A percentile compares a stretch with the other conserved stretches of the same genome.
These are phyloP conservation scores for Helarctos malayanus DNA, from an alignment of 2,797 vertebrate species.

Conservation along the genomic window DNA sequence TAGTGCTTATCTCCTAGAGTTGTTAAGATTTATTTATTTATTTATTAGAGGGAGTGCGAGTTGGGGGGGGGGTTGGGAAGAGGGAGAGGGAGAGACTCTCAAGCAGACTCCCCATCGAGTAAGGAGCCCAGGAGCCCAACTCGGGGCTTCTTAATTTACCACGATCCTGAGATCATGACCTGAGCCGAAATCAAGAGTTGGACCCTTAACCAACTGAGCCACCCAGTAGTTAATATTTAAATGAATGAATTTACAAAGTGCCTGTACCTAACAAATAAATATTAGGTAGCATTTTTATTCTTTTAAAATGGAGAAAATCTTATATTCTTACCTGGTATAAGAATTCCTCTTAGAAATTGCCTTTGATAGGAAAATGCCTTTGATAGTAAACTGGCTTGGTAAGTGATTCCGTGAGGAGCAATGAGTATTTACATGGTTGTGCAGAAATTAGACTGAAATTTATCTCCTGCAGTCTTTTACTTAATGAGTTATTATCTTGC, in stretches of 20 bases:
- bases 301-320: constrained; percentile 12
- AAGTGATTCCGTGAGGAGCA: not conserved
- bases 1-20: not conserved
- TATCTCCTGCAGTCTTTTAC: constrained; percentile 10
- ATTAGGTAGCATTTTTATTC: not conserved
- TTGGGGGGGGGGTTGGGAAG: not conserved
- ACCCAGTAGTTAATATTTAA: not conserved
- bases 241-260: constrained; percentile 18
- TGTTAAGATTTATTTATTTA: not conserved
- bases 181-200: not conserved
- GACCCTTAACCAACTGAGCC: not conserved
- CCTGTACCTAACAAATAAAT: not conserved
- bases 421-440: constrained; percentile 28
- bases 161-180: not conserved
- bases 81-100: not conserved
- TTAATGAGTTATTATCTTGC: not conserved
- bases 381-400: not conserved
- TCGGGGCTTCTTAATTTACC: not conserved
- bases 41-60: not conserved
- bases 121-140: not conserved
- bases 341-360: constrained; percentile 30
- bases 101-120: not conserved
- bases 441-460: constrained; percentile 41
- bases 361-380: constrained; percentile 18
- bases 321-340: not conserved